A percentile compares a stretch with the other conserved stretches of the same genome.
These are phyloP conservation scores for Arctia plantaginis DNA, from an alignment of 2,888 invertebrate species.

Conservation along the genomic window DNA sequence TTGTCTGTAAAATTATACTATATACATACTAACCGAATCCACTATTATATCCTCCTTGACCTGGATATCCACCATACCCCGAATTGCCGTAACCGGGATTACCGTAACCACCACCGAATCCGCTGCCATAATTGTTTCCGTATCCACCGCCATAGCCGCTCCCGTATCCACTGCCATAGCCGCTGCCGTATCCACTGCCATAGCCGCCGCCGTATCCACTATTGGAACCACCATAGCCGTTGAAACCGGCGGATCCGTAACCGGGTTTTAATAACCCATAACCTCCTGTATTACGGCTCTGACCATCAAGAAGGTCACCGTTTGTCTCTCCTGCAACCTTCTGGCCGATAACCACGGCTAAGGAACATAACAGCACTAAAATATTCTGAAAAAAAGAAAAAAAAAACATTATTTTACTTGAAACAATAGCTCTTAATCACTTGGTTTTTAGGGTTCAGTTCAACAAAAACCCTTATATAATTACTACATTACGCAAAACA, in stretches of 20 bases:
- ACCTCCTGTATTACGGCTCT: constrained; percentile 67
- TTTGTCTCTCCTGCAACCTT: constrained; percentile 61
- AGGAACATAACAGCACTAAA: constrained; percentile 66
- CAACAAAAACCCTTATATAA: not conserved
- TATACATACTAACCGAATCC: constrained; percentile 31
- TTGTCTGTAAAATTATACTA: not conserved
- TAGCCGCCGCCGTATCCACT: constrained; percentile 38
- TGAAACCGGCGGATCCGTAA: constrained; percentile 52
- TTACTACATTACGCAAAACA: not conserved
- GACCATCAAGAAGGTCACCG: constrained; percentile 60
- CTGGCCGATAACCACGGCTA: constrained; percentile 67
- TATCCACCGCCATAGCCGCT: constrained; percentile 45
- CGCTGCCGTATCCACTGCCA: constrained; percentile 38
- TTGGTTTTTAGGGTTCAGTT: constrained; percentile 18
- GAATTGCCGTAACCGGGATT: constrained; percentile 31
- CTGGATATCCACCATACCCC: constrained; percentile 36
- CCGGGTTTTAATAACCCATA: constrained; percentile 73
- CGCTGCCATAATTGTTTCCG: constrained; percentile 21
- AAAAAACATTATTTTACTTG: not conserved
- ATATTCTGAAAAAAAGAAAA: constrained; percentile 64
- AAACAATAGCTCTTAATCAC: constrained; percentile 27
- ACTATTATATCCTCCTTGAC: constrained; percentile 48
- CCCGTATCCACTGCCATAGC: constrained; percentile 44
- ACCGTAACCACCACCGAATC: constrained; percentile 34
- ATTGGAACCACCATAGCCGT: constrained; percentile 54